Evolutionary conservation across 2,113 vertebrate genomes (phyloP).

Genomic region (Chaetodon trifascialis): DNA sequence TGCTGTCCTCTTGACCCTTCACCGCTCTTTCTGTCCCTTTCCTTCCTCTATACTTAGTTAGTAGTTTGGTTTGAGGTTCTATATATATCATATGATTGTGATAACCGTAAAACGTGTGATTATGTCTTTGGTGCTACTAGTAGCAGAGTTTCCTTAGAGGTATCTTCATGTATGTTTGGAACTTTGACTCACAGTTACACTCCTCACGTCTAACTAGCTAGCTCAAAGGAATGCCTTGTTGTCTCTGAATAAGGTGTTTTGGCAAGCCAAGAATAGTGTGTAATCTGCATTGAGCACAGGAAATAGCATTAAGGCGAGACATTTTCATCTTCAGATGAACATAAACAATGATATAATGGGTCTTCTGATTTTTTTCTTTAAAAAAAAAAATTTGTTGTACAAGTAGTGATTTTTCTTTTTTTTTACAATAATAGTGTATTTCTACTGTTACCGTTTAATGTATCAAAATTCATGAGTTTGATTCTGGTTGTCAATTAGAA

Average conservation of each 20-base stretch:
- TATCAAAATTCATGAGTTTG: constrained; percentile 64
- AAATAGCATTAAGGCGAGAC: constrained; percentile 63
- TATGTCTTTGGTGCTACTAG: constrained; percentile 81
- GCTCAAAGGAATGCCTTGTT: constrained; percentile 56
- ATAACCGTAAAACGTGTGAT: constrained; percentile 79
- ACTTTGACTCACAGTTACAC: constrained; percentile 60
- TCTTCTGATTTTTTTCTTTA: constrained; percentile 48
- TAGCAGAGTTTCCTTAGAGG: constrained; percentile 72
- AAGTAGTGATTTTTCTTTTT: constrained; percentile 58
- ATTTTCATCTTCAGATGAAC: constrained; percentile 62
- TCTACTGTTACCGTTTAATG: constrained; percentile 76
- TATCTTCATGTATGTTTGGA: constrained; percentile 63
- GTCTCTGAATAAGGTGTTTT: constrained; percentile 56
- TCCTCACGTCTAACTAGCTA: constrained; percentile 57
- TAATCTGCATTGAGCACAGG: constrained; percentile 57
- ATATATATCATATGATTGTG: constrained; percentile 78
- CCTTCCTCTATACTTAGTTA: constrained; percentile 68
- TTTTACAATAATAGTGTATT: constrained; percentile 72
- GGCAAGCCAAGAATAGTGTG: constrained; percentile 52
- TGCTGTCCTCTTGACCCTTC: constrained; percentile 47
- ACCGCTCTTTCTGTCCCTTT: constrained; percentile 54
- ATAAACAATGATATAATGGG: constrained; percentile 57
- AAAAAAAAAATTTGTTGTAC: constrained; percentile 64
- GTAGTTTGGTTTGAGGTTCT: constrained; percentile 80
- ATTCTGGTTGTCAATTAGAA: constrained; percentile 71